Conservation (phyloP, 1,140 invertebrate genomes). For the Parasteatoda tepidariorum region DNA sequence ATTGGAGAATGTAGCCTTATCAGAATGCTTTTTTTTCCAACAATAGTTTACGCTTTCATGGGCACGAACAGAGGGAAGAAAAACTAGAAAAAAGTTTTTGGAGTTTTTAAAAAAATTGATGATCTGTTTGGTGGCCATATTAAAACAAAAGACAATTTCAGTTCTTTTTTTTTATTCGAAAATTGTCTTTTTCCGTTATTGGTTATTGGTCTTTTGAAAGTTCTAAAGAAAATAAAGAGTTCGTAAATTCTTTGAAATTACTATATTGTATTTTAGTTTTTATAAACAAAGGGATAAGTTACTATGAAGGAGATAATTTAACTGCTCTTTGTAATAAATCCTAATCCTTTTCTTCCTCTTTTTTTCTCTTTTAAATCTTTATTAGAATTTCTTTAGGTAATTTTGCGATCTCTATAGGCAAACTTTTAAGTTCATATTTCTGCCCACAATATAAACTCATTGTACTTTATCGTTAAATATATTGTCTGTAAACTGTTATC, state of each 20-base stretch:
- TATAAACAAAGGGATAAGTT: no score
- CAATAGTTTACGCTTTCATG: not conserved
- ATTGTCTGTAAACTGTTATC: no score
- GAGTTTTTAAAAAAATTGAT: not conserved
- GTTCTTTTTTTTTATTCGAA: not conserved
- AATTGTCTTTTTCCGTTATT: not conserved
- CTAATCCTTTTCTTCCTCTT: no score
- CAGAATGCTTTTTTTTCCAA: not conserved
- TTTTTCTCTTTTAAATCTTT: no score
- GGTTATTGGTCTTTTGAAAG: not conserved
- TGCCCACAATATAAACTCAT: no score
- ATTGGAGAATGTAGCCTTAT: not conserved
- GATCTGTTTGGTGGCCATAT: not conserved
- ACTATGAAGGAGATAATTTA: no score
- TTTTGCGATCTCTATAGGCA: no score
- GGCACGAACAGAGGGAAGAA: not conserved
- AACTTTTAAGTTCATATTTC: no score
- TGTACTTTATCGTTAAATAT: no score
- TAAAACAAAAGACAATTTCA: not conserved
- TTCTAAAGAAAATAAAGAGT: not conserved
- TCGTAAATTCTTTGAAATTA: not conserved
- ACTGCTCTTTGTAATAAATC: no score
- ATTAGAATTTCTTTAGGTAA: no score
- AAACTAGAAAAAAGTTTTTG: not conserved
- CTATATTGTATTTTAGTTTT: not conserved